Base-by-base conservation (phyloP, 1,140 invertebrate genomes). In the Popillia japonica region DNA sequence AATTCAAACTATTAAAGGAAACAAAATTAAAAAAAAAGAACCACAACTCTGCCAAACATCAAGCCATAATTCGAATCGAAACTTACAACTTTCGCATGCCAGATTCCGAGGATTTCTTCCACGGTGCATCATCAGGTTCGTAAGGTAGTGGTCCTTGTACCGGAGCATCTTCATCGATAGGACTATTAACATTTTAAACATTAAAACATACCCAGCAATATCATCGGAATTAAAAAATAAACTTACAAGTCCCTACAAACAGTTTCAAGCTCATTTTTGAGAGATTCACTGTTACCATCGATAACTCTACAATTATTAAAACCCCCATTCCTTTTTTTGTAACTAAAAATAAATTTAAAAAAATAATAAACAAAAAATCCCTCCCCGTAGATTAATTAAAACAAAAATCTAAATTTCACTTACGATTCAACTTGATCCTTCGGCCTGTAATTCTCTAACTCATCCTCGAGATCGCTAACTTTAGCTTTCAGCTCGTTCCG, bases 61-160 rank as follows among this genome's bases (percentile, higher is more conserved):
- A 55, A 55, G 11, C 14, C 0, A 44, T 44, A 44, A 55, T 17
- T 55, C 14, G 6, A 9, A 68, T 22, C 8, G 40, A 11, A 79
- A 93, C 95, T 93, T 92, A 98, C 96, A 98, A 96, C 92, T 96
- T 96, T 82, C 96, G 91, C 83, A 98, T 97, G 41, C 96, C 95
- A 78, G 95, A 96, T 87, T 94, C 93, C 11, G 90, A 91, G 34
- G 90, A 90, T 83, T 92, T 92, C 86, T 95, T 96, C 94, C 94
- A 96, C 0, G 95, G 93, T 79, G 98, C 98, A 88, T 99, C 97
- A 82, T 97, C 95, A 14, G 98, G 98, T 87, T 99, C 98, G 78
- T 93, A 94, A 75, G 97, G 97, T 81, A 99, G 91, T 27, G 98
- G 98, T 14, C 98, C 98, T 88, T 99, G 96, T 2, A 99, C 97